Conservation (phyloP, 2,888 invertebrate species). For the Schrankia costaestrigalis region DNA sequence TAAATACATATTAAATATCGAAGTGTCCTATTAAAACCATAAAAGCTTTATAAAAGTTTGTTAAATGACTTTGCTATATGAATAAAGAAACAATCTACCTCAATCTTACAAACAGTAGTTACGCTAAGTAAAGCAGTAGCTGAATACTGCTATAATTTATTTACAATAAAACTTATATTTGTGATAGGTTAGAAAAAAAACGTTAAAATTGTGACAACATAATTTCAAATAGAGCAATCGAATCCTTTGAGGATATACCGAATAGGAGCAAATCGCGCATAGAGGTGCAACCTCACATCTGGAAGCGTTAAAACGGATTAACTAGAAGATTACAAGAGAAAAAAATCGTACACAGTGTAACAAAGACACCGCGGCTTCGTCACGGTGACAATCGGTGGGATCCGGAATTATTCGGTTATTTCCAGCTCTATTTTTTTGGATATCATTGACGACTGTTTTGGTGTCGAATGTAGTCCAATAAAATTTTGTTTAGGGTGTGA, state of each 20-base stretch:
- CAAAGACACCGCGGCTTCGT: conserved; percentile 71
- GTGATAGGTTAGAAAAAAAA: too few species aligned
- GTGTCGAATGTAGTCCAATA: conserved; percentile 43
- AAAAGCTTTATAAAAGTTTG: too few species aligned
- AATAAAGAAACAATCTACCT: too few species aligned
- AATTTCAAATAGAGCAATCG: conserved; percentile 31
- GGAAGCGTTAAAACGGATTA: conserved; percentile 79
- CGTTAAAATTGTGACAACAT: conserved; percentile 7
- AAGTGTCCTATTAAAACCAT: too few species aligned
- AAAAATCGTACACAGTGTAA: conserved; percentile 45
- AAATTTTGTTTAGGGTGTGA: conserved; percentile 22
- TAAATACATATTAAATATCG: too few species aligned
- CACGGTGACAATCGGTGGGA: conserved; percentile 75
- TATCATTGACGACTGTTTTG: conserved; percentile 47
- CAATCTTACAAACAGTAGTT: too few species aligned
- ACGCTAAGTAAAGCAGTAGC: too few species aligned
- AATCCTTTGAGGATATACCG: conserved; percentile 42
- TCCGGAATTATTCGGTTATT: conserved; percentile 67
- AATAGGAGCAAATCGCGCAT: conserved; percentile 42
- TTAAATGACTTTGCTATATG: too few species aligned
- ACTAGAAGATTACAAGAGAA: conserved; percentile 70
- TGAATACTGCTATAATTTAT: too few species aligned
- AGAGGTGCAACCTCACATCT: conserved; percentile 62
- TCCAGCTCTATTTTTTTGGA: conserved; percentile 47
- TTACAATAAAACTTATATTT: too few species aligned